phyloP scores from a whole-genome alignment of 37 sponge, comb jelly and placozoan genomes.

The Geodia barretti region DNA sequence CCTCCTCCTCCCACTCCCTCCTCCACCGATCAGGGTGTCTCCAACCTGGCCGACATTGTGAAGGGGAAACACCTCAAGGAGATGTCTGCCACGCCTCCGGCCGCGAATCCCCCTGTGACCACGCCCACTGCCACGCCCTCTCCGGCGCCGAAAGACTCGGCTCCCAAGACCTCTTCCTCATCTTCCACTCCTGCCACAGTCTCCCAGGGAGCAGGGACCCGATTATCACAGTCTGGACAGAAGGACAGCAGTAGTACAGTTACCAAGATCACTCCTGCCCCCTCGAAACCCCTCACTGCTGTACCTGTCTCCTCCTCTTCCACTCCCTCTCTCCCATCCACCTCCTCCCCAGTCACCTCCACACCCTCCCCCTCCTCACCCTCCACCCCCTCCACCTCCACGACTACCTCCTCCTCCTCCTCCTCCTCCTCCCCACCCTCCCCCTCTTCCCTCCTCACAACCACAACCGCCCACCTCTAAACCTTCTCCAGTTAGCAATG shows the following conservation, averaged over 20 bases:
- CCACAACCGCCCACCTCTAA: neutral
- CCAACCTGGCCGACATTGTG: conserved; percentile 53
- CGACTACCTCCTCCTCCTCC: neutral
- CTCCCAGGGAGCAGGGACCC: neutral
- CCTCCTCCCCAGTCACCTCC: conserved; percentile 1
- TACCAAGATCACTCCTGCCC: neutral
- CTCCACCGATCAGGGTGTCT: conserved; percentile 9
- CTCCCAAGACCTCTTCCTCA: conserved; percentile 1
- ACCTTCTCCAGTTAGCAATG: neutral
- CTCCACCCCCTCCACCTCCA: neutral
- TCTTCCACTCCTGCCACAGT: neutral
- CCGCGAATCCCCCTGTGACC: neutral
- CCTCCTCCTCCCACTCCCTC: conserved; percentile 16
- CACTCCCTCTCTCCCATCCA: too few species aligned
- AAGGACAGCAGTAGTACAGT: too few species aligned
- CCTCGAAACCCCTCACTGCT: neutral
- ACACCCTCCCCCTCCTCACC: neutral
- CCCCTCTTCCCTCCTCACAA: neutral
- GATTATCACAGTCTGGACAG: too few species aligned
- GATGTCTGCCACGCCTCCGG: neutral
- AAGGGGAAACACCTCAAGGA: conserved; percentile 26
- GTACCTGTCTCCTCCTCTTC: neutral
- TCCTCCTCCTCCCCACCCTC: neutral
- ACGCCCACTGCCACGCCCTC: neutral
- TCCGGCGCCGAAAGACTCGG: neutral